Conservation (phyloP, 2,888 invertebrate genomes). For the Copidosoma aretas region DNA sequence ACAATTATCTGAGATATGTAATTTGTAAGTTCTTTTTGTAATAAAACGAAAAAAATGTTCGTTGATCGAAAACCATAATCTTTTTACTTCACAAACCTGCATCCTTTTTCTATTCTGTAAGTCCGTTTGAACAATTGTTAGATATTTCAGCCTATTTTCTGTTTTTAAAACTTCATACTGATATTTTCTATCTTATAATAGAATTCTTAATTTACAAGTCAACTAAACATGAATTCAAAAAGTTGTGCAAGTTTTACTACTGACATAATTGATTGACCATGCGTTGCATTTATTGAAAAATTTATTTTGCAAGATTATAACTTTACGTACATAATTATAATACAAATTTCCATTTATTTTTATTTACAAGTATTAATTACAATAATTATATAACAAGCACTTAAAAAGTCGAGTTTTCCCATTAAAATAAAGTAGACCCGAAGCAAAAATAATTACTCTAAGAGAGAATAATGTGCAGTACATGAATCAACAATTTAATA, state of each 20-base stretch:
- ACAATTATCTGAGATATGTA: not conserved
- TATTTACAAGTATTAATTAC: conserved; percentile 35
- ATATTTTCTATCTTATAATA: no score
- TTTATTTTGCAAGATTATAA: conserved; percentile 25
- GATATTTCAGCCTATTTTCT: no score
- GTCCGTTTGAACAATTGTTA: no score
- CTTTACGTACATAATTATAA: conserved; percentile 30
- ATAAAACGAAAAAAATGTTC: conserved; percentile 20
- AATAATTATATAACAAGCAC: conserved; percentile 24
- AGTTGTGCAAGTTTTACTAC: not conserved
- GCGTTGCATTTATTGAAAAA: conserved; percentile 14
- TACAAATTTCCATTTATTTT: conserved; percentile 32
- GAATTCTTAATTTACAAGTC: not conserved
- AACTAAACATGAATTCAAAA: no score
- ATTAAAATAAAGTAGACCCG: conserved; percentile 10
- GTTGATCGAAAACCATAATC: conserved; percentile 20
- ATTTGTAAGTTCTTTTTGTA: conserved; percentile 22
- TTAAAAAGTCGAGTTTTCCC: conserved; percentile 15
- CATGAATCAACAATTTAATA: conserved; percentile 48
- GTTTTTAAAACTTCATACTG: no score
- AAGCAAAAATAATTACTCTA: conserved; percentile 11
- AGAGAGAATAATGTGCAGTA: not conserved
- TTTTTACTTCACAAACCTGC: not conserved
- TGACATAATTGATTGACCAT: not conserved
- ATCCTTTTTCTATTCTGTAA: no score